Conservation (phyloP, 2,888 invertebrate species). For the Chouioia cunea region DNA sequence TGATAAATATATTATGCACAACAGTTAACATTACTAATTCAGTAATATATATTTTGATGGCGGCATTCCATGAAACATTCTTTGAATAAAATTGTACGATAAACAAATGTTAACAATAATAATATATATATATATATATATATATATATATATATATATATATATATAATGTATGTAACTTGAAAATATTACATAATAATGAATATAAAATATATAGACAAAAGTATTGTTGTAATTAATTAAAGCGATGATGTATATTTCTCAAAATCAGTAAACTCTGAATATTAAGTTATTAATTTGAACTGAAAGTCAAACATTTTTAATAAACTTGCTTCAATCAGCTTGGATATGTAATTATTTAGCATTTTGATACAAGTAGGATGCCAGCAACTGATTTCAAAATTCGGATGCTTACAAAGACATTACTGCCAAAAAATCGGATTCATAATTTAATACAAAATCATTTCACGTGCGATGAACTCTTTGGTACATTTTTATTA, state of each 20-base stretch:
- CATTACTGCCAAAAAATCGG: conserved; percentile 12
- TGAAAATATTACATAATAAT: not conserved
- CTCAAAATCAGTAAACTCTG: conserved; percentile 11
- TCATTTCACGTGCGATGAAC: conserved; percentile 27
- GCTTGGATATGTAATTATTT: not conserved
- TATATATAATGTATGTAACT: conserved; percentile 19
- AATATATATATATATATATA: conserved; percentile 14
- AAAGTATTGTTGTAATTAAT: no score
- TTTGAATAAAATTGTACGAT: no score
- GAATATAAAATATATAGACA: no score
- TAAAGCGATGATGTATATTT: conserved; percentile 23
- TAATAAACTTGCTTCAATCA: not conserved
- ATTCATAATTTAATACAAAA: conserved; percentile 6
- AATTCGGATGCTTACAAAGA: no score
- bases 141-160: conserved; percentile 7
- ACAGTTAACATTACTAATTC: no score
- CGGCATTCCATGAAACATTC: no score
- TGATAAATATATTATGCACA: no score
- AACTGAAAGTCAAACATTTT: conserved; percentile 41
- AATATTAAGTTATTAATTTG: conserved; percentile 8
- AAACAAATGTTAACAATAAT: conserved; percentile 1
- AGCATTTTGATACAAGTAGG: not conserved
- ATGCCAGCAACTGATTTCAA: not conserved
- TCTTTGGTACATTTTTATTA: not conserved
- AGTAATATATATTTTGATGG: no score